Base-by-base conservation (phyloP, 2,888 invertebrate genomes). In the Helleia helle region DNA sequence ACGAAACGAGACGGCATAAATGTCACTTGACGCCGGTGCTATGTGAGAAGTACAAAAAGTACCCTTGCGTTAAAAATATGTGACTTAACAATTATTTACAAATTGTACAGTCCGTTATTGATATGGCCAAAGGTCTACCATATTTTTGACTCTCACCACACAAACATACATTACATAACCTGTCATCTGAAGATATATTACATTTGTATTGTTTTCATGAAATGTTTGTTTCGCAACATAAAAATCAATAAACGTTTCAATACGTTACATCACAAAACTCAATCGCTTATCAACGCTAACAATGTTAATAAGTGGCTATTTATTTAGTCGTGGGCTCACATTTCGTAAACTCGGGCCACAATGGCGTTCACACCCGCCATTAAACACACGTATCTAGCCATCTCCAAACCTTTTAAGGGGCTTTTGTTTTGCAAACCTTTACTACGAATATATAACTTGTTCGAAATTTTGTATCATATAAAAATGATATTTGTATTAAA, bases 341-440 rank as follows among this genome's bases (percentile, higher is more conserved):
- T 79, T 80, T 76, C 72, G 73, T 67, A 79, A 80, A 62, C 52
- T 58, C 63, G 73, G 71, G 54, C 59, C 63, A 77, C 72, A 76
- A 75, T 75, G 58, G 70, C 62, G 71, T 74, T 77, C 75, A 79
- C 80, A 79, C 77, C 75, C 69, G 65, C 63, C 71, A 73, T 76
- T 76, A 67, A 76, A 72, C 71, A 70, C 72, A 63, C 64, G 61
- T 77, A 77, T 79, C 75, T 69, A 63, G 67, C 59, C 68, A 72
- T 75, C 72, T 68, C 63, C 64, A 63, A 68, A 69, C 67, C 66
- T 65, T 65, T 60, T 60, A 61, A 60, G 55, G 58, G 59, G 54
- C 45, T 45, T 49, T 46, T 43, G 46, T 51, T 47, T 42, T 49
- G 45, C 48, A 48, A 44, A 31, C 34, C 38, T 43, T 38, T 39